These are phyloP conservation scores for Polypterus senegalus DNA, from an alignment of 2,113 vertebrate genomes.

Conservation along the genomic window DNA sequence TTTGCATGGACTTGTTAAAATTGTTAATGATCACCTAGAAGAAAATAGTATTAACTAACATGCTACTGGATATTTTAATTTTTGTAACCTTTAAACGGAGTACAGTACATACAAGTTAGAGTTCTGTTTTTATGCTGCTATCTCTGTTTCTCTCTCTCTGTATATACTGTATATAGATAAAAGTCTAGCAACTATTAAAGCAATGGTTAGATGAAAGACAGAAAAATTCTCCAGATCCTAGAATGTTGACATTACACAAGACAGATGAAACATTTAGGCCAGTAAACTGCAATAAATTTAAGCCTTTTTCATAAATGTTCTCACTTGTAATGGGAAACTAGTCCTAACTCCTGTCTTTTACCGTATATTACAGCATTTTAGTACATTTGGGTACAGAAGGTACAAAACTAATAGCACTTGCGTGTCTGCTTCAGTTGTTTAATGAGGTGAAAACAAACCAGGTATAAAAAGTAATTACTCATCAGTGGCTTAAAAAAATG, in stretches of 20 bases:
- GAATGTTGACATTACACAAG: conserved; percentile 4
- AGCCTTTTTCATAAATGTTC: background rate
- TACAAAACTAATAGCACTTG: background rate
- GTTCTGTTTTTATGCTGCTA: no score
- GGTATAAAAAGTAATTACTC: no score
- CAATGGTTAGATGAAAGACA: background rate
- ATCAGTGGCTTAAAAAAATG: no score
- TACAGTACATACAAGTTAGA: no score
- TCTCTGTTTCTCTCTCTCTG: no score
- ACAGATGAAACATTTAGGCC: background rate
- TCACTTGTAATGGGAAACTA: conserved; percentile 1
- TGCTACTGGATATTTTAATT: no score
- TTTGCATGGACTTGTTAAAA: no score
- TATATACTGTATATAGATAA: conserved; percentile 1
- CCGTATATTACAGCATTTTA: background rate
- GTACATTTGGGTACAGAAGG: background rate
- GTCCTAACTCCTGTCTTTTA: background rate
- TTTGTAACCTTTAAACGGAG: no score
- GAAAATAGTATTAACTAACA: no score
- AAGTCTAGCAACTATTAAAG: background rate
- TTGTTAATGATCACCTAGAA: no score
- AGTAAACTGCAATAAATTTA: background rate
- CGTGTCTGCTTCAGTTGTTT: no score
- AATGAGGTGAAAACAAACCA: no score
- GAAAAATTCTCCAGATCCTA: background rate